Percentiles rank a stretch among this genome's conserved stretches.
These are phyloP conservation scores for Laticauda colubrina DNA, from an alignment of 2,113 vertebrate species.

Conservation along the genomic window DNA sequence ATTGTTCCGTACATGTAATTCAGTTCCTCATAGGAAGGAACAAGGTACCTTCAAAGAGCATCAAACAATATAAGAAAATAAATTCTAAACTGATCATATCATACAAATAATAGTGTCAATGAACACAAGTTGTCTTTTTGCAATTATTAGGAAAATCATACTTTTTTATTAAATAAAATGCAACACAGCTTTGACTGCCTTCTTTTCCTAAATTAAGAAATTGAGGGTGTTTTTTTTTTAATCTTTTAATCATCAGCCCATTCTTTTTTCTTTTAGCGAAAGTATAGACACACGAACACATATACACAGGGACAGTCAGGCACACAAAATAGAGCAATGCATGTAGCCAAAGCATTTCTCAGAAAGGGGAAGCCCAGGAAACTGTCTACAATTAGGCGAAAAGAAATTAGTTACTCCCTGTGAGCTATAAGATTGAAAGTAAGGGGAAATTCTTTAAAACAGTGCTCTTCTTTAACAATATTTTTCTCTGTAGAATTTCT, in stretches of 20 bases:
- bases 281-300: not conserved
- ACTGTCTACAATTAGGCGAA: not conserved
- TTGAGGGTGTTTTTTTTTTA: not conserved
- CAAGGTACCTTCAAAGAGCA: not conserved
- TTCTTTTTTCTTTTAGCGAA: not conserved
- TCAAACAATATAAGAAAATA: not conserved
- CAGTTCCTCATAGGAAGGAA: not conserved
- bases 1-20: not conserved
- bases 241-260: not conserved
- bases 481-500: not conserved
- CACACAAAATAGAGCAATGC: not conserved
- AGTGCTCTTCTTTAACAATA: constrained; percentile 4
- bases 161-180: not conserved
- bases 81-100: not conserved
- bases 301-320: not conserved
- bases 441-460: constrained; percentile 17
- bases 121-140: not conserved
- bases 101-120: not conserved
- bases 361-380: not conserved
- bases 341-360: not conserved
- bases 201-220: not conserved
- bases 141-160: not conserved
- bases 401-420: not conserved
- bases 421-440: not conserved
- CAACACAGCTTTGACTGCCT: constrained; percentile 13